Percentiles rank a stretch among this genome's conserved stretches.
phyloP scores from a whole-genome alignment of 2,797 vertebrate genomes.

The Danio jaintianensis region DNA sequence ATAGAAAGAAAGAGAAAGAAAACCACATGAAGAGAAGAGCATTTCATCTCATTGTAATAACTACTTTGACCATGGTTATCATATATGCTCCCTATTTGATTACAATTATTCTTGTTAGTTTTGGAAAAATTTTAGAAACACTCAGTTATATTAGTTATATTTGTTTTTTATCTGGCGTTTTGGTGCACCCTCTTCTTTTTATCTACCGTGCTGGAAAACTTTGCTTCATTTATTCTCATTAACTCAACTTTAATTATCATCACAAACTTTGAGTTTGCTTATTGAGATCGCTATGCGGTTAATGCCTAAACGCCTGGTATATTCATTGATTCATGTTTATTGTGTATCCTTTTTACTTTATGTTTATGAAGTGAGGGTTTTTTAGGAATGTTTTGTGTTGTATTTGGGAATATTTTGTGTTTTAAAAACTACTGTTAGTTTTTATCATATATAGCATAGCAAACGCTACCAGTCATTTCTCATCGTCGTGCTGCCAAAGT shows the following conservation, averaged over 20 bases:
- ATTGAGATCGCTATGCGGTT: too few relatives aligned
- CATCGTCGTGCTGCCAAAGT: too few relatives aligned
- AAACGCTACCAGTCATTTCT: too few relatives aligned
- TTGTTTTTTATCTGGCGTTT: neutral
- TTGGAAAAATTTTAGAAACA: neutral
- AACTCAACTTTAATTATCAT: neutral
- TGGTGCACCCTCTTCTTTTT: constrained; percentile 12
- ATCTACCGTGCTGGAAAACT: constrained; percentile 12
- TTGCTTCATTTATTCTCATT: neutral
- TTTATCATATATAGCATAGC: too few relatives aligned
- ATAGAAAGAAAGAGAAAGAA: constrained; percentile 37
- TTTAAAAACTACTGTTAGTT: too few relatives aligned
- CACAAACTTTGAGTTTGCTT: too few relatives aligned
- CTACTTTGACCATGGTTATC: neutral
- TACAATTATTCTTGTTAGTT: constrained; percentile 12
- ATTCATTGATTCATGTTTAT: too few relatives aligned
- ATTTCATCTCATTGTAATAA: constrained; percentile 57
- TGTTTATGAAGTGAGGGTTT: too few relatives aligned
- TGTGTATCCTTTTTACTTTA: too few relatives aligned
- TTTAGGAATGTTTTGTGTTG: too few relatives aligned
- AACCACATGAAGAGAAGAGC: constrained; percentile 67
- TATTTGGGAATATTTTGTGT: too few relatives aligned
- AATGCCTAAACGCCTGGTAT: too few relatives aligned
- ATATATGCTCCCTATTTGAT: neutral
- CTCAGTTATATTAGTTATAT: neutral